These are phyloP conservation scores for Lacanobia oleracea DNA, from an alignment of 2,888 invertebrate species.

Conservation along the genomic window DNA sequence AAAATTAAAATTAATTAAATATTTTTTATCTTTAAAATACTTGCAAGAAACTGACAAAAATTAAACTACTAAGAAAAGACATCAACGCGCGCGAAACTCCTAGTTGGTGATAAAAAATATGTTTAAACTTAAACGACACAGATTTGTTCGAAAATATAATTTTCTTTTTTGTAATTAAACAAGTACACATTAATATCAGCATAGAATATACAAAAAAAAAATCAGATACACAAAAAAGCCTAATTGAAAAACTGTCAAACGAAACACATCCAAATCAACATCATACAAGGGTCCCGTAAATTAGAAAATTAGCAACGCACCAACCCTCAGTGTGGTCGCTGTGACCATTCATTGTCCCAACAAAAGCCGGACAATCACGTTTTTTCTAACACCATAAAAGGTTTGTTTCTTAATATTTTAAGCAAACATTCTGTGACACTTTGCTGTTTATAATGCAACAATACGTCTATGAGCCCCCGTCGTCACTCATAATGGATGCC, in stretches of 20 bases:
- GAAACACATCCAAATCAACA: slow-evolving; percentile 30
- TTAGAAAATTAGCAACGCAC: slow-evolving; percentile 87
- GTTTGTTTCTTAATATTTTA: slow-evolving; percentile 64
- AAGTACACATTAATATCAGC: not conserved
- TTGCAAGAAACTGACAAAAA: not conserved
- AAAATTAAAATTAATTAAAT: not conserved
- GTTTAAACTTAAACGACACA: not conserved
- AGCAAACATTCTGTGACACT: slow-evolving; percentile 76
- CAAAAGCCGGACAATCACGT: slow-evolving; percentile 73
- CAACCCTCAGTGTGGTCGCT: slow-evolving; percentile 85
- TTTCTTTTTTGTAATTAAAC: not conserved
- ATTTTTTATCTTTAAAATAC: not conserved
- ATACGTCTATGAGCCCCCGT: slow-evolving; percentile 82
- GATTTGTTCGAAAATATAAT: not conserved
- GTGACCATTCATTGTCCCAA: slow-evolving; percentile 78
- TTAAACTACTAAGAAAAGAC: slow-evolving; percentile 56
- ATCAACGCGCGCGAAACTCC: slow-evolving; percentile 63
- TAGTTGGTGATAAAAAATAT: not conserved
- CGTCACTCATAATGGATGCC: slow-evolving; percentile 80
- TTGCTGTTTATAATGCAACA: slow-evolving; percentile 75
- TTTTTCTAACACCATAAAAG: slow-evolving; percentile 69
- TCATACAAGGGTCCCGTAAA: slow-evolving; percentile 67
- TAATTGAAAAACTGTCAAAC: slow-evolving; percentile 40
- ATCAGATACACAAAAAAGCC: slow-evolving; percentile 1
- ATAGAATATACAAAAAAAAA: not conserved